Conservation (phyloP, 2,797 vertebrate genomes). For the Crocodylus rhombifer region DNA sequence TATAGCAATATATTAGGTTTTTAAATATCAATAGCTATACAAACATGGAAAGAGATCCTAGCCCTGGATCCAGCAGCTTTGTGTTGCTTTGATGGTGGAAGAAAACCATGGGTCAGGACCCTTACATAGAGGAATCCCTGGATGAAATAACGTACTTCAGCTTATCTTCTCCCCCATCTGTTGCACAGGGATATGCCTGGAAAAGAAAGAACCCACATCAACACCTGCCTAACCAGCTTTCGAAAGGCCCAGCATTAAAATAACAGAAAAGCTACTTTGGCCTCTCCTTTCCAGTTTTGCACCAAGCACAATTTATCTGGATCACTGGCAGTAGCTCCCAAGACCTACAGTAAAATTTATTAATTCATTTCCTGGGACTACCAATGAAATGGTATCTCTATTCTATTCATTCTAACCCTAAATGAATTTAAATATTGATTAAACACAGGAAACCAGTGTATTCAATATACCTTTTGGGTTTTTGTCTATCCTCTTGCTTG, state of each 20-base stretch:
- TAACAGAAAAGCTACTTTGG: background rate
- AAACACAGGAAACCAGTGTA: slow-evolving; percentile 25
- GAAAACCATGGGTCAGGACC: background rate
- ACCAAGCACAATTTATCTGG: background rate
- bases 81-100: background rate
- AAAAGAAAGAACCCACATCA: background rate
- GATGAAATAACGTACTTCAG: background rate
- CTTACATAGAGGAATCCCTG: background rate
- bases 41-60: background rate
- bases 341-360: background rate
- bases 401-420: background rate
- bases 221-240: background rate
- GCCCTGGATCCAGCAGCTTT: background rate
- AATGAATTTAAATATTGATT: background rate
- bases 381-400: background rate
- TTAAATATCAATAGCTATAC: background rate
- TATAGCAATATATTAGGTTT: background rate
- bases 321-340: background rate
- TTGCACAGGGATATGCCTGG: background rate
- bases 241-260: background rate
- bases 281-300: background rate
- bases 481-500: background rate
- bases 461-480: background rate
- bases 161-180: background rate
- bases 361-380: background rate